phyloP scores from a whole-genome alignment of 2,113 vertebrate genomes.

The Podilymbus podiceps region DNA sequence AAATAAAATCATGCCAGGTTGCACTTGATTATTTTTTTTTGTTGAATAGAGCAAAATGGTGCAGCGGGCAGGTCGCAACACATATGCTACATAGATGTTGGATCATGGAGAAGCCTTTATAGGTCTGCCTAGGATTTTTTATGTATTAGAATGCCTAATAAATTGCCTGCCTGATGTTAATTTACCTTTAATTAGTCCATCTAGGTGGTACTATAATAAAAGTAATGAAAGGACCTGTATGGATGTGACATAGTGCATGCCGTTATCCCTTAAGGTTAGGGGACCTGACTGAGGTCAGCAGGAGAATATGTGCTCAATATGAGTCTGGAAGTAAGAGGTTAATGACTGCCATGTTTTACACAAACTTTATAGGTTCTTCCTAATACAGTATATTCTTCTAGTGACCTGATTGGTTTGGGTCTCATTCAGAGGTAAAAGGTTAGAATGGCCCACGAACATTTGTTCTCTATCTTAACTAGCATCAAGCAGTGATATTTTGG shows the following conservation, averaged over 20 bases:
- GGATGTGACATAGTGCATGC: no score
- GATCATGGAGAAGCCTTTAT: not conserved
- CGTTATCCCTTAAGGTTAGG: not conserved
- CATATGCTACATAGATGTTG: not conserved
- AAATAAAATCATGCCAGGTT: not conserved
- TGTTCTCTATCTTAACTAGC: not conserved
- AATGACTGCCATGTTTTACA: not conserved
- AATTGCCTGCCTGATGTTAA: not conserved
- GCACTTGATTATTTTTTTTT: not conserved
- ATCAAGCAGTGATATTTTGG: not conserved
- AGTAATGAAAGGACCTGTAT: not conserved
- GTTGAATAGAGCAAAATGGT: not conserved
- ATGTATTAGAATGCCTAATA: not conserved
- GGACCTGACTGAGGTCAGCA: not conserved
- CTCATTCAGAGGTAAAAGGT: not conserved
- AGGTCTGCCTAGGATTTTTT: not conserved
- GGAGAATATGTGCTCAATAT: not conserved
- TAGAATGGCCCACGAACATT: not conserved
- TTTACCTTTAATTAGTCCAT: not conserved
- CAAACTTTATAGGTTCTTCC: not conserved
- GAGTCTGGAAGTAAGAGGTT: not conserved
- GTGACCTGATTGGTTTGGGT: not conserved
- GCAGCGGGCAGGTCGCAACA: not conserved
- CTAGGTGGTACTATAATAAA: not conserved
- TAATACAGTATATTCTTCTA: not conserved